These are phyloP conservation scores for Tanytarsus gracilentus DNA, from an alignment of 2,888 invertebrate genomes.

Conservation along the genomic window DNA sequence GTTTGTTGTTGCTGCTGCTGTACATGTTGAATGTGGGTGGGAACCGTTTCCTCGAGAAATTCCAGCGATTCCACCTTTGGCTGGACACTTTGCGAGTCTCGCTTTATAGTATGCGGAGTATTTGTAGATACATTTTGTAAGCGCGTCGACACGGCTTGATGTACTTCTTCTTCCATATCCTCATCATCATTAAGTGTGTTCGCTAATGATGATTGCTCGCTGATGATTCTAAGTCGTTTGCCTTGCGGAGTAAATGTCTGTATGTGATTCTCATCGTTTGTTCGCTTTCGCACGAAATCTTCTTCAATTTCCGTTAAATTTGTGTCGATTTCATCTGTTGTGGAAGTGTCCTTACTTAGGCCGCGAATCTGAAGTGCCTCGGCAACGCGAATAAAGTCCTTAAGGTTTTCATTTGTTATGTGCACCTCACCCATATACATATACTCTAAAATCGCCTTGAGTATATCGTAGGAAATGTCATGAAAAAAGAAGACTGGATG, in stretches of 20 bases:
- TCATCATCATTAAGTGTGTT: constrained; percentile 16
- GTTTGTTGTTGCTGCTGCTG: constrained; percentile 10
- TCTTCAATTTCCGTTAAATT: not conserved
- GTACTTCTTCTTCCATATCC: constrained; percentile 10
- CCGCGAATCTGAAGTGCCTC: constrained; percentile 32
- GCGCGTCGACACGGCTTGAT: not conserved
- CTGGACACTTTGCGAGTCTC: constrained; percentile 11
- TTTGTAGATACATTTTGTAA: not conserved
- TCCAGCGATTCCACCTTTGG: constrained; percentile 19
- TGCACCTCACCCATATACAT: constrained; percentile 32
- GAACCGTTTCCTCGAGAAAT: constrained; percentile 16
- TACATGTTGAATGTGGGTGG: not conserved
- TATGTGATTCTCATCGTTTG: constrained; percentile 10
- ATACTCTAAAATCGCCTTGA: constrained; percentile 31
- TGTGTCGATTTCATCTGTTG: not conserved
- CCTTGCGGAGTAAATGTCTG: constrained; percentile 7
- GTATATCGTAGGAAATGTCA: constrained; percentile 31
- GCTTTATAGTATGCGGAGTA: not conserved
- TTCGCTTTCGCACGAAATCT: not conserved
- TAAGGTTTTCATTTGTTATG: constrained; percentile 31
- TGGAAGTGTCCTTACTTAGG: constrained; percentile 30
- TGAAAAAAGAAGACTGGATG: constrained; percentile 31
- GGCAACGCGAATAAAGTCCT: constrained; percentile 31
- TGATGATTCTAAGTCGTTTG: constrained; percentile 11
- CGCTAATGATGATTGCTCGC: not conserved